A percentile compares a stretch with the other conserved stretches of the same genome.
Evolutionary conservation across 2,888 invertebrate species (phyloP).

Genomic region (Drosophila multiciliata): DNA sequence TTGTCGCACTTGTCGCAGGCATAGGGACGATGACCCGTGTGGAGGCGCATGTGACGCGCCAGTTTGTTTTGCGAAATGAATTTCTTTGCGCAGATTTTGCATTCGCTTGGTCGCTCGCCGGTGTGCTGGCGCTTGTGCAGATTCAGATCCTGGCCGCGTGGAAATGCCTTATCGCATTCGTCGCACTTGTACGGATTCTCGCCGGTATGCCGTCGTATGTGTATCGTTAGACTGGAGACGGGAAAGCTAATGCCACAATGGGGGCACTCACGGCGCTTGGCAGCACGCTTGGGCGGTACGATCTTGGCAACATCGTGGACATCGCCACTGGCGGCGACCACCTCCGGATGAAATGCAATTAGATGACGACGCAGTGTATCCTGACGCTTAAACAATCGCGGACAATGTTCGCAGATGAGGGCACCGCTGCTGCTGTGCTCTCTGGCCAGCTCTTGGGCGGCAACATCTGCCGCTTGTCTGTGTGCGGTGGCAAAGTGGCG

Average conservation of each 20-base stretch:
- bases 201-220: constrained; percentile 89
- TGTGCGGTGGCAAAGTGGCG: constrained; percentile 72
- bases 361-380: constrained; percentile 87
- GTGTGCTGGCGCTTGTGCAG: constrained; percentile 87
- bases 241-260: constrained; percentile 87
- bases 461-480: constrained; percentile 49
- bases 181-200: constrained; percentile 88
- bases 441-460: constrained; percentile 57
- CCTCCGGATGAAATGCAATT: constrained; percentile 74
- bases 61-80: constrained; percentile 88
- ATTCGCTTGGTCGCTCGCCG: constrained; percentile 87
- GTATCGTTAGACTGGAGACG: constrained; percentile 87
- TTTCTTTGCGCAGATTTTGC: constrained; percentile 84
- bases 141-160: constrained; percentile 87
- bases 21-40: constrained; percentile 86
- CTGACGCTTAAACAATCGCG: constrained; percentile 86
- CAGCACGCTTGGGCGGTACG: constrained; percentile 46
- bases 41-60: constrained; percentile 87
- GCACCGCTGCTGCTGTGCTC: constrained; percentile 49
- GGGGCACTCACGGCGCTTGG: constrained; percentile 86
- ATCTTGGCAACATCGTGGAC: background rate
- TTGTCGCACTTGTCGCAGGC: constrained; percentile 86
- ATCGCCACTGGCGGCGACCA: constrained; percentile 66
- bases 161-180: constrained; percentile 87
- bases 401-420: constrained; percentile 75